A percentile compares a stretch with the other conserved stretches of the same genome.
Conservation (phyloP, 2,113 vertebrate genomes). For the Panurus biarmicus region DNA sequence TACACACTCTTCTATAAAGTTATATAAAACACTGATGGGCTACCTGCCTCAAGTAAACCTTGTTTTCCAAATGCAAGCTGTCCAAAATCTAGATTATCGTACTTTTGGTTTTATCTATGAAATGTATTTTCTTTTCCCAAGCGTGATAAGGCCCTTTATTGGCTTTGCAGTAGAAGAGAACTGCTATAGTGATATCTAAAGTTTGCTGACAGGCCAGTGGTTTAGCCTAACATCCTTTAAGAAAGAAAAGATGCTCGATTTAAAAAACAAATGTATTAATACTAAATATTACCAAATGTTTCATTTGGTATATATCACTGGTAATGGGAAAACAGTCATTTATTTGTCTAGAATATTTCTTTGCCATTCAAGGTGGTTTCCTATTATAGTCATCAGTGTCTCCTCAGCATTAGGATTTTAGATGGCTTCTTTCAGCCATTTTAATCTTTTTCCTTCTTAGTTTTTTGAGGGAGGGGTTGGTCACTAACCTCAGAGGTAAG, state of each 20-base stretch:
- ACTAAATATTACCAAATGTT: neutral
- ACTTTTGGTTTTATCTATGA: neutral
- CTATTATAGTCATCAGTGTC: neutral
- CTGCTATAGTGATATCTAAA: neutral
- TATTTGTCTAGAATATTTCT: neutral
- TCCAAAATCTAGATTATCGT: neutral
- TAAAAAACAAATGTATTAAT: neutral
- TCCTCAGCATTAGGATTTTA: neutral
- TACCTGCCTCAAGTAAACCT: neutral
- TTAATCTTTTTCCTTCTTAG: neutral
- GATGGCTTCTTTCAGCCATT: neutral
- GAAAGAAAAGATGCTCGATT: neutral
- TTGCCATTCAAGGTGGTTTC: neutral
- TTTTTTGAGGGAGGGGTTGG: fast-evolving
- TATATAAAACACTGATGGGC: neutral
- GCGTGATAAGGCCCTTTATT: neutral
- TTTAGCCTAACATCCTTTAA: neutral
- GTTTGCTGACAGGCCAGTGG: neutral
- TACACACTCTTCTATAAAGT: neutral
- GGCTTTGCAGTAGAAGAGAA: neutral
- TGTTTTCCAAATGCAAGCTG: neutral
- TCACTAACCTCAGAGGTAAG: neutral
- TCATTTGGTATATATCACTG: neutral
- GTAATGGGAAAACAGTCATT: neutral
- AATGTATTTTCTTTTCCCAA: neutral